Conservation (phyloP, 2,888 invertebrate species). For the Heliconius charithonia region DNA sequence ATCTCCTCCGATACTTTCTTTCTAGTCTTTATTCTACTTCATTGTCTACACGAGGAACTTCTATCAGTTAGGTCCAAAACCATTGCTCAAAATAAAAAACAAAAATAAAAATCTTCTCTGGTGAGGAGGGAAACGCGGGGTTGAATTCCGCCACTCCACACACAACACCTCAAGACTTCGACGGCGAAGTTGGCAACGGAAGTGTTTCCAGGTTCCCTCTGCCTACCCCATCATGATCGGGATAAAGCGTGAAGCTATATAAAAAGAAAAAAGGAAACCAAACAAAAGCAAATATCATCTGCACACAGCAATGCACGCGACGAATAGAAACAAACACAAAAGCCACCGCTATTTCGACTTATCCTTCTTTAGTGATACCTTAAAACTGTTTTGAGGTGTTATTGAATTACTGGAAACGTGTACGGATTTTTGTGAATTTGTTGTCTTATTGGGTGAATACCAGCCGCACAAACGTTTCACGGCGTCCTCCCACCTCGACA, state of each 20-base stretch:
- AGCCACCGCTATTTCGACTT: conserved; percentile 74
- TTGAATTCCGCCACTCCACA: background rate
- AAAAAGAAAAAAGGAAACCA: conserved; percentile 27
- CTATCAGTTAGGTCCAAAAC: background rate
- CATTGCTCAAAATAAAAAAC: no score
- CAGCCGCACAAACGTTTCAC: conserved; percentile 83
- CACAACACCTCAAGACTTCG: background rate
- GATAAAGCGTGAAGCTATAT: background rate
- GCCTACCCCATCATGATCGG: background rate
- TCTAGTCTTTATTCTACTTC: background rate
- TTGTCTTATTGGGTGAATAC: conserved; percentile 64
- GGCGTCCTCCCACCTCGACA: conserved; percentile 84
- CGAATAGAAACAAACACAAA: conserved; percentile 59
- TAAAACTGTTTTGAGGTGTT: conserved; percentile 61
- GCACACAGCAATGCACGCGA: conserved; percentile 60
- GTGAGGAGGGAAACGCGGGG: background rate
- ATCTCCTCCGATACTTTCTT: background rate
- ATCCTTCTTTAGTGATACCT: conserved; percentile 55
- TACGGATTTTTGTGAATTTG: conserved; percentile 50
- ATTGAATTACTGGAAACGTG: conserved; percentile 57
- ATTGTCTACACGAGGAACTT: conserved; percentile 4
- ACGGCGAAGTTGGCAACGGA: background rate
- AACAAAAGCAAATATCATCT: conserved; percentile 64
- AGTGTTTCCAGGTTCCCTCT: background rate
- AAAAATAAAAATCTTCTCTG: no score